Conservation (phyloP, 2,888 invertebrate genomes). For the Pristionchus mayeri region DNA sequence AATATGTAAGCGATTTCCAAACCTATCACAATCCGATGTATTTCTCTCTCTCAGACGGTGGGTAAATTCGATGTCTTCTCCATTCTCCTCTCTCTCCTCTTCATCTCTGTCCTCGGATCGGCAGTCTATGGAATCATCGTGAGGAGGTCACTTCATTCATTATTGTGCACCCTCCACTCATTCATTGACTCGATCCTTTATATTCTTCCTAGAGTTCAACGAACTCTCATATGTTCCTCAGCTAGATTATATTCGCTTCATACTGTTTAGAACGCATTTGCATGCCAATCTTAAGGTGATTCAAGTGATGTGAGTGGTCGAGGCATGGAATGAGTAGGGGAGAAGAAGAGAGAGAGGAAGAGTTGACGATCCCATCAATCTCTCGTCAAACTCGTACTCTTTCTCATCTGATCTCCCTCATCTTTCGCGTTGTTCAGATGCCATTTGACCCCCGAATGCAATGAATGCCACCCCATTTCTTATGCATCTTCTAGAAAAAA, state of each 20-base stretch:
- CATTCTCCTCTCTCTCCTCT: constrained; percentile 38
- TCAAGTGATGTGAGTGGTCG: background rate
- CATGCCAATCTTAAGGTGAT: no score
- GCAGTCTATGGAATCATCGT: constrained; percentile 42
- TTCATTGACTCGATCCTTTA: no score
- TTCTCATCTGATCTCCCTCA: background rate
- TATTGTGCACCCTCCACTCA: background rate
- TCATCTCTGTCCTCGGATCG: constrained; percentile 15
- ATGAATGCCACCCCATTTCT: no score
- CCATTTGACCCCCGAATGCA: no score
- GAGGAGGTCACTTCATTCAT: constrained; percentile 9
- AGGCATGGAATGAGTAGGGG: background rate
- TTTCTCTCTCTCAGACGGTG: constrained; percentile 1
- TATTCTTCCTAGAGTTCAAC: no score
- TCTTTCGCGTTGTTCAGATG: constrained; percentile 14
- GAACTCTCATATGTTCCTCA: background rate
- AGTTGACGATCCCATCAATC: constrained; percentile 16
- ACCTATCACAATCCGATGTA: background rate
- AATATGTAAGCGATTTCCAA: background rate
- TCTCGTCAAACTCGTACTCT: background rate
- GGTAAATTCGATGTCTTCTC: constrained; percentile 47
- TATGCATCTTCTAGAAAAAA: no score
- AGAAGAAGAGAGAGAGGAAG: background rate
- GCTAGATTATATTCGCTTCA: background rate
- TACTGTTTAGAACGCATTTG: no score